These are phyloP conservation scores for Phyllotis vaccarum DNA, from an alignment of 2,797 vertebrate species.

Conservation along the genomic window DNA sequence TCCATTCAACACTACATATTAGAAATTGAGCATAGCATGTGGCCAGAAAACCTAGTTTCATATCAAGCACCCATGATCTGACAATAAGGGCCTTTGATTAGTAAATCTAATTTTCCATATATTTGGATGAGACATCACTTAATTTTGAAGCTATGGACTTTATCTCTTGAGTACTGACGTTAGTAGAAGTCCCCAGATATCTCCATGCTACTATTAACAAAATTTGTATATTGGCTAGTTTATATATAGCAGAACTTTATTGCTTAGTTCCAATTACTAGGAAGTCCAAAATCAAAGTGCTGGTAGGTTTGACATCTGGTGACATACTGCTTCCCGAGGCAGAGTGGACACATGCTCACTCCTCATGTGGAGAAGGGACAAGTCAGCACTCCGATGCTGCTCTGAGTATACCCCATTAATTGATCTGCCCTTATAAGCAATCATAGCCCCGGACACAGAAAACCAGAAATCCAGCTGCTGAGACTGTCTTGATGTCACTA, in stretches of 20 bases:
- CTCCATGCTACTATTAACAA: background rate
- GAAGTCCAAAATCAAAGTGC: background rate
- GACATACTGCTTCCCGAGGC: background rate
- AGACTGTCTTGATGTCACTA: background rate
- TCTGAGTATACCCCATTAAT: background rate
- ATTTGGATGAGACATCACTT: background rate
- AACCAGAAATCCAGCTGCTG: background rate
- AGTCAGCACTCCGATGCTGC: background rate
- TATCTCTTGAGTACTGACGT: background rate
- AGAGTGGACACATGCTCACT: background rate
- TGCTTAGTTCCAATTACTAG: background rate
- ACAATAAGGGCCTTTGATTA: background rate
- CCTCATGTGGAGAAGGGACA: background rate
- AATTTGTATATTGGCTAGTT: background rate
- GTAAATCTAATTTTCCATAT: background rate
- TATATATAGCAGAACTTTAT: background rate
- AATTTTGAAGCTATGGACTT: background rate
- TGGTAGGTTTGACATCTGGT: background rate
- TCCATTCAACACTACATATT: background rate
- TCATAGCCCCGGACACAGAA: background rate
- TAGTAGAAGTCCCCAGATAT: background rate
- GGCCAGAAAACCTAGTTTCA: slow-evolving; percentile 12
- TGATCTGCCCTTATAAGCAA: background rate
- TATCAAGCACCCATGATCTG: background rate
- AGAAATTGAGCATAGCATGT: background rate